These are phyloP conservation scores for Physella acuta DNA, from an alignment of 1,140 invertebrate genomes.

Conservation along the genomic window DNA sequence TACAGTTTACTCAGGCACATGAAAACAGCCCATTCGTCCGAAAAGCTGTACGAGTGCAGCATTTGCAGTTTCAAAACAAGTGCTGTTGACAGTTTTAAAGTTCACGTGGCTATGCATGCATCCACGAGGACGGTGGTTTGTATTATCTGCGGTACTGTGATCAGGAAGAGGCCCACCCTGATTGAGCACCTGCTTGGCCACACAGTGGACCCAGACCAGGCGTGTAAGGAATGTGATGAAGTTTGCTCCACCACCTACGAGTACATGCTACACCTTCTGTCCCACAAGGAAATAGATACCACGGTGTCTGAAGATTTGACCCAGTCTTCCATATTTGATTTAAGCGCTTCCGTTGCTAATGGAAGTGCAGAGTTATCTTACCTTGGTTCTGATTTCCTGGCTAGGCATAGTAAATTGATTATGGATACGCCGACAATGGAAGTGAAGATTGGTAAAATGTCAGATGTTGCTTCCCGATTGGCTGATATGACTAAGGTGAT, in stretches of 20 bases:
- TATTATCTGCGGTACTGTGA: conserved; percentile 13
- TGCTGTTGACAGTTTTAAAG: conserved; percentile 19
- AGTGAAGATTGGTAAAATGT: conserved; percentile 6
- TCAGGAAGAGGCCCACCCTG: conserved; percentile 1
- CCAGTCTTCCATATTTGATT: neutral
- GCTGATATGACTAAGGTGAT: conserved; percentile 15
- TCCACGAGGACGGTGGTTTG: conserved; percentile 3
- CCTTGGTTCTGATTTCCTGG: neutral
- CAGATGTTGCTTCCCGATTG: neutral
- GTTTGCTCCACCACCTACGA: neutral
- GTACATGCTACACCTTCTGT: conserved; percentile 18
- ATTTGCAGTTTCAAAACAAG: conserved; percentile 6
- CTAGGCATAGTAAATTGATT: conserved; percentile 7
- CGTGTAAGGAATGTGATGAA: conserved; percentile 13
- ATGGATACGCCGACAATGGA: conserved; percentile 15
- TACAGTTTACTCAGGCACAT: conserved; percentile 14
- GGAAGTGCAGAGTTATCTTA: neutral
- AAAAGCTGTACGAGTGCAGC: neutral
- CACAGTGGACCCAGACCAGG: neutral
- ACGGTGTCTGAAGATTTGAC: neutral
- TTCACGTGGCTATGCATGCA: conserved; percentile 18
- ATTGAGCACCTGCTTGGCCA: conserved; percentile 16
- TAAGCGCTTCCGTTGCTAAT: neutral
- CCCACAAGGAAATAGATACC: neutral
- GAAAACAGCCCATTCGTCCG: conserved; percentile 9